These are phyloP conservation scores for Chroicocephalus ridibundus DNA, from an alignment of 2,113 vertebrate genomes.

Conservation along the genomic window DNA sequence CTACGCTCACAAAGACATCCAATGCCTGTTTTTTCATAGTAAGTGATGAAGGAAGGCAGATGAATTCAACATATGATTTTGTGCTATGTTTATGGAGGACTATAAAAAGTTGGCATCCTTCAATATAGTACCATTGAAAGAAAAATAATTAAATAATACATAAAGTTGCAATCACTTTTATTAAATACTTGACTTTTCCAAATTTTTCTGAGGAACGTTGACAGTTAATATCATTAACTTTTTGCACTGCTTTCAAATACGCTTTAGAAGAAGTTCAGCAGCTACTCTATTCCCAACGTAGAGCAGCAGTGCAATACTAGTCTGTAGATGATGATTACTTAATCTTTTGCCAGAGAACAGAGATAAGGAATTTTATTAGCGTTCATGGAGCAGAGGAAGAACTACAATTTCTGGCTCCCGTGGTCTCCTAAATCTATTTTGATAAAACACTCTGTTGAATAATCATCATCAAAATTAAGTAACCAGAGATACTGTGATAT, in stretches of 20 bases:
- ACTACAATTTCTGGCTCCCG: background rate
- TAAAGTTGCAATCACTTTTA: background rate
- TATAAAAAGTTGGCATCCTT: background rate
- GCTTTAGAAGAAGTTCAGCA: background rate
- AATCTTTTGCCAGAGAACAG: background rate
- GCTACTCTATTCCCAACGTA: background rate
- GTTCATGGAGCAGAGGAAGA: background rate
- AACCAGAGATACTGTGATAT: background rate
- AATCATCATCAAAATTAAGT: background rate
- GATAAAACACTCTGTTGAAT: background rate
- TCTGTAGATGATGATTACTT: background rate
- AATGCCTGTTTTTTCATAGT: fast-evolving
- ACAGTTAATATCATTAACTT: background rate
- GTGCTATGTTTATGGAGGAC: background rate
- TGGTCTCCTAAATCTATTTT: background rate
- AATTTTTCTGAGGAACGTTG: background rate
- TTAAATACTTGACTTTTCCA: background rate
- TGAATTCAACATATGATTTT: background rate
- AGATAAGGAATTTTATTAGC: background rate
- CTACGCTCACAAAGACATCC: background rate
- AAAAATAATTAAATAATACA: background rate
- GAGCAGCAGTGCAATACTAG: background rate
- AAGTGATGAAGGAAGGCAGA: background rate
- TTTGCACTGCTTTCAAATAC: background rate
- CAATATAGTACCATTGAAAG: background rate